These are phyloP conservation scores for Standfussiana lucernea DNA, from an alignment of 2,888 invertebrate genomes.

Conservation along the genomic window DNA sequence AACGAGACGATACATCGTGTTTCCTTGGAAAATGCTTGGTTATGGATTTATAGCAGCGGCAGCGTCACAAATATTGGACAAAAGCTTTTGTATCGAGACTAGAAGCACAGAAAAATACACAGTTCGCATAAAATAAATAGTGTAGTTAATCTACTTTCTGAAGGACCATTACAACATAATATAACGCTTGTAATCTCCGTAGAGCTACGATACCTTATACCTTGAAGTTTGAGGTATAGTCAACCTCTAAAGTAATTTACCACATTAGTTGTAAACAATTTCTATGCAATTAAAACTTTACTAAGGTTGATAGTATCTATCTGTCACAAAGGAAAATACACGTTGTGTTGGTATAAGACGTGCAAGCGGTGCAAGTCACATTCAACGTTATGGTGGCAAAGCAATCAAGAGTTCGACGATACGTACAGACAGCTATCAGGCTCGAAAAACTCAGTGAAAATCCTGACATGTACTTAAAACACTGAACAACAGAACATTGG, in stretches of 20 bases:
- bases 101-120: not conserved
- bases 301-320: not conserved
- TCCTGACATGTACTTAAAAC: not conserved
- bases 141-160: not conserved
- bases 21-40: not conserved
- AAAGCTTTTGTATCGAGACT: not conserved
- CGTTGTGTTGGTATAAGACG: not conserved
- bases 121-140: not conserved
- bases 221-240: not conserved
- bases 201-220: not conserved
- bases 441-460: not conserved
- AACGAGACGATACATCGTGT: conserved; percentile 2
- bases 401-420: not conserved
- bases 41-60: not conserved
- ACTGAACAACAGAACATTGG: conserved; percentile 30
- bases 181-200: too few species aligned
- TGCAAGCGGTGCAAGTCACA: not conserved
- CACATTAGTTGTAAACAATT: not conserved
- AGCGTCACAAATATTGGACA: not conserved
- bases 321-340: not conserved
- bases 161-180: too few species aligned
- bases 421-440: not conserved
- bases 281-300: not conserved
- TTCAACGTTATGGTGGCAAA: not conserved
- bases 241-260: not conserved